A percentile compares a stretch with the other conserved stretches of the same genome.
Conservation (phyloP, 2,888 invertebrate species). For the Nemapogon koenigi region DNA sequence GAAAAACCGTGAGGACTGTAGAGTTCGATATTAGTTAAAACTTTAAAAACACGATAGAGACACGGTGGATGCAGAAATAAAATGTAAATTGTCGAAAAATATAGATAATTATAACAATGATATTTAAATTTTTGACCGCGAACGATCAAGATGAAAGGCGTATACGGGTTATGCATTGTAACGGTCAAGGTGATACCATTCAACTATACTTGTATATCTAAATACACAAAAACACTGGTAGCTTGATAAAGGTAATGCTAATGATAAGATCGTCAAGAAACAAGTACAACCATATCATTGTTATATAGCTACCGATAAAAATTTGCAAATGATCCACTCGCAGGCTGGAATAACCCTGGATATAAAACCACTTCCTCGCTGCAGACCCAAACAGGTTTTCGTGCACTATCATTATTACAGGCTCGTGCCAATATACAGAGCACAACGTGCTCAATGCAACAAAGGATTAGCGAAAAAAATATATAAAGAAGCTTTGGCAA, state of each 20-base stretch:
- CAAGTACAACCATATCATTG: too few relatives aligned
- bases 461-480: slow-evolving; percentile 21
- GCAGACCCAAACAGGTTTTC: slow-evolving; percentile 58
- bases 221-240: too few relatives aligned
- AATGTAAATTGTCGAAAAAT: background rate
- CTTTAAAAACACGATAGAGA: background rate
- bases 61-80: background rate
- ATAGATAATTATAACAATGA: background rate
- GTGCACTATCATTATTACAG: slow-evolving; percentile 61
- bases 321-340: slow-evolving; percentile 3
- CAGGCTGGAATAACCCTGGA: slow-evolving; percentile 47
- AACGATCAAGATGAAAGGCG: background rate
- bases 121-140: background rate
- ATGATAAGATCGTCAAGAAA: too few relatives aligned
- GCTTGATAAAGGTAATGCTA: too few relatives aligned
- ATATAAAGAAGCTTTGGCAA: slow-evolving; percentile 18
- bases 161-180: too few relatives aligned
- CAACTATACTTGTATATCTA: too few relatives aligned
- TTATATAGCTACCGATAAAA: too few relatives aligned
- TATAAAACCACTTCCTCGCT: slow-evolving; percentile 49
- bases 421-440: slow-evolving; percentile 57
- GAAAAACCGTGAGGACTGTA: slow-evolving; percentile 18
- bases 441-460: slow-evolving; percentile 42
- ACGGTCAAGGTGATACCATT: too few relatives aligned
- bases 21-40: background rate